A percentile compares a stretch with the other conserved stretches of the same genome.
phyloP scores from a whole-genome alignment of 2,888 invertebrate species.

The Cyclophora punctaria region DNA sequence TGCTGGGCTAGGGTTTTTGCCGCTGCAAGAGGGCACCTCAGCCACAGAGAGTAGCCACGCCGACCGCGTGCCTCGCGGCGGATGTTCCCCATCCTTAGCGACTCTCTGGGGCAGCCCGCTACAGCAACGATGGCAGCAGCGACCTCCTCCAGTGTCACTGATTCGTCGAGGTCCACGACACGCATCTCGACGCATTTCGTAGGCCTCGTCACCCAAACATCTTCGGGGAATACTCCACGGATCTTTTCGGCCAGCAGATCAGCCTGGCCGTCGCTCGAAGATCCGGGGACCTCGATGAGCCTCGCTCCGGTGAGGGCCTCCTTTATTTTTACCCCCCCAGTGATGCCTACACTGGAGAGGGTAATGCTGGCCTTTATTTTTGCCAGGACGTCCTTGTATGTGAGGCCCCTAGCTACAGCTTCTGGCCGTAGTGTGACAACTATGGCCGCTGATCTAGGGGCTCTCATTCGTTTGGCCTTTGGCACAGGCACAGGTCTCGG shows the following conservation, averaged over 20 bases:
- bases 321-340: background rate
- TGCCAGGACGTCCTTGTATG: background rate
- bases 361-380: background rate
- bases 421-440: background rate
- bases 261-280: background rate
- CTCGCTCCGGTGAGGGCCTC: background rate
- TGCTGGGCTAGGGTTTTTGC: background rate
- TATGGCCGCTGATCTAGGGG: slow-evolving; percentile 3
- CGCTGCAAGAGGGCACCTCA: background rate
- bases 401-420: slow-evolving; percentile 1
- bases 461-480: background rate
- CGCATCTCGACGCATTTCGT: background rate
- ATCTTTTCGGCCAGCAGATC: background rate
- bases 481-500: no score
- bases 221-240: background rate
- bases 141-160: background rate
- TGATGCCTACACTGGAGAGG: background rate
- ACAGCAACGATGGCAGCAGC: background rate
- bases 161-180: background rate
- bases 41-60: no score
- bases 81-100: background rate
- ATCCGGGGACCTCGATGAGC: background rate
- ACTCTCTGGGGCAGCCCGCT: background rate
- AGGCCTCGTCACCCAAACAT: background rate
- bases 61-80: background rate